Evolutionary conservation across 2,113 vertebrate genomes (phyloP), one percentile per base, ranked within the genome.

Genomic region (Hydrochoerus hydrochaeris): DNA sequence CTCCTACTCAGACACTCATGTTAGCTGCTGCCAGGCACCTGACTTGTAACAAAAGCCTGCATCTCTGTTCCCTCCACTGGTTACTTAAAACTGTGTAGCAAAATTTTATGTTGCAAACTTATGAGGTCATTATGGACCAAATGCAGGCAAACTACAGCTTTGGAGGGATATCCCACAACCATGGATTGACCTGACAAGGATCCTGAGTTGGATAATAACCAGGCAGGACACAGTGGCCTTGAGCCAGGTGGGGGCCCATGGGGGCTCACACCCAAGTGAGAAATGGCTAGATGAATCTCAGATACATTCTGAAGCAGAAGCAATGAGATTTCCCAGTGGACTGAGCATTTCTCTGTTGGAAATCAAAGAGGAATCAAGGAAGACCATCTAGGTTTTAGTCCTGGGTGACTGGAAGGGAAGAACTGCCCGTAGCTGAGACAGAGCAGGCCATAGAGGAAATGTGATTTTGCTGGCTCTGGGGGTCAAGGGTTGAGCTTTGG

Each of bases 61-160:
- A 81, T 24, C 54, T 86, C 35, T 58, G 0, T 86, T 89, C 93
- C 78, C 83, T 57, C 65, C 67, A 54, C 62, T 91, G 22, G 78
- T 94, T 30, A 35, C 95, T 87, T 91, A 86, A 95, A 92, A 94
- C 54, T 57, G 9, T 44, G 6, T 73, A 57, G 81, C 84, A 85
- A 67, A 86, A 77, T 44, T 85, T 69, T 88, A 82, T 80, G 60
- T 24, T 52, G 14, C 77, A 88, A 63, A 71, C 44, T 73, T 30
- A 26, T 58, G 69, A 90, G 78, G 60, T 71, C 24, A 1, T 80
- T 7, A 2, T 78, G 67, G 67, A 35, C n/a, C 38, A 73, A 41
- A 65, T 20, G 22, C 62, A 73, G 95, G 75, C 30, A 78, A 54
- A 19, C 28, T 6, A 49, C 65, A 41, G 20, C 67, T 84, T 35